Evolutionary conservation across 2,888 invertebrate species (phyloP), one percentile per base, ranked within the genome.

Genomic region (Trisateles emortualis): DNA sequence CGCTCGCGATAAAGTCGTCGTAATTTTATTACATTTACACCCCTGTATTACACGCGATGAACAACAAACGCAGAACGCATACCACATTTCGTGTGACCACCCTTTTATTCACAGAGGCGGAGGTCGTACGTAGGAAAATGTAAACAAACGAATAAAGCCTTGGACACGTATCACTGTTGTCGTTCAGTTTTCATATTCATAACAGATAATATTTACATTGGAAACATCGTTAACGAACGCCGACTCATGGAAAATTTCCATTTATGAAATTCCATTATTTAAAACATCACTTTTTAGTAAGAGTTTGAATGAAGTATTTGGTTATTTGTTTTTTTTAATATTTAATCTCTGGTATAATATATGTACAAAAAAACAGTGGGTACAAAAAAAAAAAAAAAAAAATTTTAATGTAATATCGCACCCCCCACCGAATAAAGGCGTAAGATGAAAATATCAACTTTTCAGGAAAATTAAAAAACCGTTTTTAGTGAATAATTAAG

Each of bases 141-240:
- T 30, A 42, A 38, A 50, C 30, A 50, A 43, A 50, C 36, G 14
- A 14, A 50, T 38, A 30, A 38, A 50, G 29, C 32, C 24, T 39
- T 11, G 51, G 54, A 55, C 52, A 61, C 51, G 70, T 66, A 52
- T 69, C 66, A 45, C 46, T 65, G 61, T 58, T 65, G 46, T 16
- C 58, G 26, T 55, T 51, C 52, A 49, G 57, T 55, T 58, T 61
- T 58, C 55, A 62, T 65, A 58, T 65, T 61, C 54, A 61, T 55
- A 61, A 55, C 58, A 53, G 46, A 69, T 61, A 61, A 66, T 61
- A 62, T 67, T 69, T 69, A 52, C 49, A 65, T 42, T 65, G 45
- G 51, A 47, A 50, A 54, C 52, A 65, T 56, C 35, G 65, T 48
- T 64, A 64, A 59, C 68, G 59, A 64, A 53, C 49, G 43, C 47